Conservation (phyloP, 2,797 vertebrate genomes). For the Serranus cabrilla region DNA sequence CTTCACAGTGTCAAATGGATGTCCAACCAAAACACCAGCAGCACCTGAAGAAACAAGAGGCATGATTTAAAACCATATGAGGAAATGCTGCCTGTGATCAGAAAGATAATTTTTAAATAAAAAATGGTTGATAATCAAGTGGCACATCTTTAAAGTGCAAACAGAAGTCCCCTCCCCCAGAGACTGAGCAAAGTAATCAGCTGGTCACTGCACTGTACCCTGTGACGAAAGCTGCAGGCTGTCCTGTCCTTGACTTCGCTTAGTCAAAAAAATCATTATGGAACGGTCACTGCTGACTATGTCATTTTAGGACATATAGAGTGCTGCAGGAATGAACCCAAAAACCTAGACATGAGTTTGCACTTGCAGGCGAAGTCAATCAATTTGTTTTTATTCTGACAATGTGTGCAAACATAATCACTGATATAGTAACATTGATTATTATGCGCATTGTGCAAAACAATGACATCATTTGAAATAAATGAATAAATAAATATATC, state of each 20-base stretch:
- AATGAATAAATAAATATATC: no score
- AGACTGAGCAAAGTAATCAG: conserved; percentile 17
- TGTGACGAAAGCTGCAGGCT: conserved; percentile 29
- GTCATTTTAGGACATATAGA: not conserved
- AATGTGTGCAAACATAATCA: not conserved
- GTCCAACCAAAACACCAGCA: conserved; percentile 96
- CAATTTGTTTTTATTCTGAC: not conserved
- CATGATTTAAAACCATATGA: not conserved
- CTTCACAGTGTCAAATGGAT: conserved; percentile 98
- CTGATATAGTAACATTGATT: not conserved
- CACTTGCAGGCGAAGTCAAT: no score
- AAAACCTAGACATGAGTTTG: no score
- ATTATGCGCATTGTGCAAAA: not conserved
- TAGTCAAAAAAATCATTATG: conserved; percentile 20
- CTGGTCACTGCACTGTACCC: conserved; percentile 43
- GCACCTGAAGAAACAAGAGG: conserved; percentile 85
- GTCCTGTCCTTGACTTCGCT: conserved; percentile 73
- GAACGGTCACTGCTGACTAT: conserved; percentile 6
- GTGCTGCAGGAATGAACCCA: no score
- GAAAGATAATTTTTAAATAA: not conserved
- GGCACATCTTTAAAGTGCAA: conserved; percentile 20
- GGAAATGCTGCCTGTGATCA: no score
- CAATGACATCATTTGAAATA: no score
- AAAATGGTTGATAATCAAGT: not conserved
- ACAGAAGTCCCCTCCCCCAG: not conserved